Evolutionary conservation across 2,113 vertebrate species (phyloP).

Genomic region (Meles meles): DNA sequence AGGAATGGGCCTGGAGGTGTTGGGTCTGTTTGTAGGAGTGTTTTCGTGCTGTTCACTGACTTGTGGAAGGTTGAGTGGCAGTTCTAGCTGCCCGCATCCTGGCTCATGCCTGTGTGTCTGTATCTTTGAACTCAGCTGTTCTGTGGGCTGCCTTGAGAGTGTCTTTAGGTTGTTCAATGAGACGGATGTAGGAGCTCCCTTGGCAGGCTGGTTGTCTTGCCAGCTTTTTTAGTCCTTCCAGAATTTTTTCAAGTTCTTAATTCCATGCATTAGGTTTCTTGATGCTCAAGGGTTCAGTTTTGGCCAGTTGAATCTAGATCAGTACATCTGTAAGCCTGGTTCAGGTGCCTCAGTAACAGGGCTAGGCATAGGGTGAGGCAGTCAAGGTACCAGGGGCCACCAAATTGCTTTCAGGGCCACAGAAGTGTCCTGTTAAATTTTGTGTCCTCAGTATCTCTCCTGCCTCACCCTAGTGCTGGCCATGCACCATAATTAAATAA

Average conservation of each 20-base stretch:
- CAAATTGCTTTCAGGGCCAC: neutral
- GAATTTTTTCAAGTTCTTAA: neutral
- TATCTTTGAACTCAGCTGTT: neutral
- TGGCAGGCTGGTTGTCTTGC: neutral
- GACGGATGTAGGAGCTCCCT: neutral
- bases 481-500: neutral
- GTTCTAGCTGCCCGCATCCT: too few species aligned
- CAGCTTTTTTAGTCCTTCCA: neutral
- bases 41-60: fast-evolving
- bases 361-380: neutral
- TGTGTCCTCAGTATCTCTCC: neutral
- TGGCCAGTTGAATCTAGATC: neutral
- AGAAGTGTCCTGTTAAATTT: neutral
- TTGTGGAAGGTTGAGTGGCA: neutral
- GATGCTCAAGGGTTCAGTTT: neutral
- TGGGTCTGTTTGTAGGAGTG: neutral
- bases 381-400: neutral
- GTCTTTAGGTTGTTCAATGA: neutral
- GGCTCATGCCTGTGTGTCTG: neutral
- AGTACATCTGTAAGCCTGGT: neutral
- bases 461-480: neutral
- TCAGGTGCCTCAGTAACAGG: neutral
- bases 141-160: fast-evolving
- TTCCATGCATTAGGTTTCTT: neutral
- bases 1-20: neutral